Evolutionary conservation across 2,797 vertebrate species (phyloP).

Genomic region (Esox masquinongy): DNA sequence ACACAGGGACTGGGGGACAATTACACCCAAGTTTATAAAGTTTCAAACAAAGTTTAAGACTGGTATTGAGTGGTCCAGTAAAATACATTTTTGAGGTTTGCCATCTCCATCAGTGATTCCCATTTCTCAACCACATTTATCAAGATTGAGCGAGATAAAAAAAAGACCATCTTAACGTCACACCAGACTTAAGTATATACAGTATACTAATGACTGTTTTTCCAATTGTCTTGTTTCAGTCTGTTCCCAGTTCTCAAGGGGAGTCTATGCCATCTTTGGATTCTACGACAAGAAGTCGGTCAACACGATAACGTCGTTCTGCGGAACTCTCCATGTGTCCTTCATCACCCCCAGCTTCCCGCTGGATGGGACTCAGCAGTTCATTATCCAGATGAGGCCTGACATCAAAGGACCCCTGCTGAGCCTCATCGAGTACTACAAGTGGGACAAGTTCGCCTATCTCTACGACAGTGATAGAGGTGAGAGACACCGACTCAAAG

Average conservation of each 20-base stretch:
- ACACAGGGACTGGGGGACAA: too few species aligned
- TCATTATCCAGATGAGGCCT: constrained; percentile 98
- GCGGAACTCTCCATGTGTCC: constrained; percentile 96
- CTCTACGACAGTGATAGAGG: constrained; percentile 98
- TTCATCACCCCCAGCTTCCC: constrained; percentile 99
- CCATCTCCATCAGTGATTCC: too few species aligned
- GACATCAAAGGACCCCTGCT: constrained; percentile 98
- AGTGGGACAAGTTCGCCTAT: constrained; percentile 99
- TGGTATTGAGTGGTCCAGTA: too few species aligned
- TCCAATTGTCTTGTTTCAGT: constrained; percentile 70
- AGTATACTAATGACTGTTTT: neutral
- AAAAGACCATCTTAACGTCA: neutral
- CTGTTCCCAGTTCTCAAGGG: constrained; percentile 99
- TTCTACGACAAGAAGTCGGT: constrained; percentile 99
- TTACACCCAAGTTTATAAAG: too few species aligned
- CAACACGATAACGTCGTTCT: constrained; percentile 98
- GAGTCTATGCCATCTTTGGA: constrained; percentile 98
- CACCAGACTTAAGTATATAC: neutral
- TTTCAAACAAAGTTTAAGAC: too few species aligned
- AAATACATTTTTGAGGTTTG: too few species aligned
- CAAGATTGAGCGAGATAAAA: too few species aligned
- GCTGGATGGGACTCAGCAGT: constrained; percentile 93
- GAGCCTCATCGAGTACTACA: constrained; percentile 98
- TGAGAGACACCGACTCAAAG: constrained; percentile 60
- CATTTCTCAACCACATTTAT: too few species aligned